phyloP scores from a whole-genome alignment of 2,113 vertebrate species.

The Romanogobio albipinnatus region DNA sequence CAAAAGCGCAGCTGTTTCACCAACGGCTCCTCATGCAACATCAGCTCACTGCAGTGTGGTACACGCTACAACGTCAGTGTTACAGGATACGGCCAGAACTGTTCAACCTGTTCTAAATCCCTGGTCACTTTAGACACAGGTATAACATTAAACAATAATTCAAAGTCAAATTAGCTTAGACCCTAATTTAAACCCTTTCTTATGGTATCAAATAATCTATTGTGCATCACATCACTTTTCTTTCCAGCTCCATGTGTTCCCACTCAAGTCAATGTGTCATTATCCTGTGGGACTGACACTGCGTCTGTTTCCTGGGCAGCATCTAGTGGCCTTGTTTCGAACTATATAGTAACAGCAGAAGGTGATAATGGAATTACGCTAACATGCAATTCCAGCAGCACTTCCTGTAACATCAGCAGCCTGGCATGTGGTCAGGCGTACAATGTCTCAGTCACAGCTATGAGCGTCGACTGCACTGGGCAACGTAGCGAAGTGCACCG shows the following conservation, averaged over 20 bases:
- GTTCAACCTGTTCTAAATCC: conserved; percentile 17
- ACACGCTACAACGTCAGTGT: conserved; percentile 49
- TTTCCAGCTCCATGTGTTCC: conserved; percentile 56
- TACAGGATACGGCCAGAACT: conserved; percentile 26
- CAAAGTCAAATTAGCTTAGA: background rate
- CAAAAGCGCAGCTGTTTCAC: conserved; percentile 40
- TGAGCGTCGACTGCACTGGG: conserved; percentile 45
- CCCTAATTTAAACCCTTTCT: background rate
- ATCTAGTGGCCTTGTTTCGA: conserved; percentile 19
- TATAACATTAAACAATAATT: background rate
- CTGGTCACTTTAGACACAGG: conserved; percentile 33
- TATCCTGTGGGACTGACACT: conserved; percentile 51
- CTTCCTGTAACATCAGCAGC: conserved; percentile 55
- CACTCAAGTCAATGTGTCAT: conserved; percentile 40
- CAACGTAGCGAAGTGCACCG: conserved; percentile 35
- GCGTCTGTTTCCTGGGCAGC: conserved; percentile 51
- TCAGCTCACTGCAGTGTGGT: conserved; percentile 52
- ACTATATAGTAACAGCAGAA: conserved; percentile 43
- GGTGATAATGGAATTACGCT: conserved; percentile 19
- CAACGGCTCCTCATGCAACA: conserved; percentile 48
- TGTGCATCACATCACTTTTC: conserved; percentile 8
- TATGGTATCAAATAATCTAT: background rate
- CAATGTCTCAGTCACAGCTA: conserved; percentile 52
- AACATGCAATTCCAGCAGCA: conserved; percentile 50
- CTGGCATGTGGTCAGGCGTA: conserved; percentile 59